Percentiles rank a stretch among this genome's conserved stretches.
Conservation (phyloP, 1,140 invertebrate species). For the Trichogramma pretiosum region DNA sequence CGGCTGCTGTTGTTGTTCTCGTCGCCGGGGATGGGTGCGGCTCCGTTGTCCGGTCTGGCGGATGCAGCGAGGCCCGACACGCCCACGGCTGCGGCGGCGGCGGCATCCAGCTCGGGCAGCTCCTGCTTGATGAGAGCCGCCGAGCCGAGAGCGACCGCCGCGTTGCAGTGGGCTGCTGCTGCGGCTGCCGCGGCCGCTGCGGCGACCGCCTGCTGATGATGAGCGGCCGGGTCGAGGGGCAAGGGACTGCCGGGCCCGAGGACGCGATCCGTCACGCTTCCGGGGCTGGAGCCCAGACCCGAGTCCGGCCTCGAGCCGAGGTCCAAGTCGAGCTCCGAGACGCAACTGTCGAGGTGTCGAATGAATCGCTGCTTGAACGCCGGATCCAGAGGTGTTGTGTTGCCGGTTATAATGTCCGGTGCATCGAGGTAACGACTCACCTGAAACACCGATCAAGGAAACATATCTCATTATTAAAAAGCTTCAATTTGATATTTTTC, state of each 20-base stretch:
- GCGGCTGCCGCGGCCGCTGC: constrained; percentile 39
- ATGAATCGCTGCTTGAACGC: constrained; percentile 60
- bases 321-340: constrained; percentile 60
- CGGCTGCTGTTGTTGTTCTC: constrained; percentile 43
- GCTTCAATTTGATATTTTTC: too few relatives aligned
- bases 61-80: constrained; percentile 33
- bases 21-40: constrained; percentile 36
- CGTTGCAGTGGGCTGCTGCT: constrained; percentile 37
- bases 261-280: constrained; percentile 39
- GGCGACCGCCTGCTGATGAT: constrained; percentile 26
- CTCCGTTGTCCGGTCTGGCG: constrained; percentile 40
- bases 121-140: constrained; percentile 36
- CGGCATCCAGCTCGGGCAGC: constrained; percentile 33
- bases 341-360: constrained; percentile 61
- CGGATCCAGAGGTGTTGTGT: constrained; percentile 56
- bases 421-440: constrained; percentile 57
- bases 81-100: constrained; percentile 29
- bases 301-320: constrained; percentile 48
- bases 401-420: constrained; percentile 55
- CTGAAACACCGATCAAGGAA: constrained; percentile 21
- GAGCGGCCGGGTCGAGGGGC: constrained; percentile 33
- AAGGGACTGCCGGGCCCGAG: constrained; percentile 35
- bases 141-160: constrained; percentile 29
- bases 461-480: too few relatives aligned
- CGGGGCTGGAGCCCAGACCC: constrained; percentile 39